Base-by-base conservation (phyloP, 2,113 vertebrate genomes). In the Ramphastos sulfuratus region DNA sequence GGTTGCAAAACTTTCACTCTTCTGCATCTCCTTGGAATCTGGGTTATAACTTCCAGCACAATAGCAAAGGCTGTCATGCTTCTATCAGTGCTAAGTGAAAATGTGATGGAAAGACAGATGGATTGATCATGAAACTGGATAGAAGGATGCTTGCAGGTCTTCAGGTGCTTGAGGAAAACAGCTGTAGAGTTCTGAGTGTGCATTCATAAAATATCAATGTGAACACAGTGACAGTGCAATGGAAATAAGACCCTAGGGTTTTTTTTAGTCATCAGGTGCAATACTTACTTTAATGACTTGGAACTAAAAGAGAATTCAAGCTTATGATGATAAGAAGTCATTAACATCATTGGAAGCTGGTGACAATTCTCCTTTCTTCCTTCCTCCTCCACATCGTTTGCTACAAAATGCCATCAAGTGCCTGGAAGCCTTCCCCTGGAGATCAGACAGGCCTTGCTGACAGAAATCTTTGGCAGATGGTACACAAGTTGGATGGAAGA, bases 381-480 rank as follows among this genome's bases (percentile, higher is more conserved):
- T 90, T 78, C 35, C 18, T 81, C 44, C 46, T 79, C 55, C 10
- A 5, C 78, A 90, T 79, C 72, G 64, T 86, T 90, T 88, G 44
- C 67, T 82, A 42, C 70, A 73, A 90, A 94, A 88, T 82, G 84
- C 15, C 30, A 90, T 30, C 48, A 88, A 61, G 44, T 79, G 65
- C 75, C 55, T 92, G 66, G 72, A 84, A 82, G n/a, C 33, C 27
- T 95, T 93, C 33, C 42, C 25, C 23, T 65, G 77, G 28, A 70
- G 87, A 91, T 93, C 66, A 87, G 33, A 75, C 33, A 81, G 80
- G 61, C 18, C 44, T 82, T 89, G 67, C 80, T 93, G 52, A 78
- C 44, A 89, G 64, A 87, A 80, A 44, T 56, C 55, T 93, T 80
- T 48, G 56, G 16, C 66, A 96, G 90, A 87, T 89, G 58, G 31